A percentile compares a stretch with the other conserved stretches of the same genome.
Evolutionary conservation across 2,113 vertebrate species (phyloP).

Genomic region (Erythrolamprus reginae): DNA sequence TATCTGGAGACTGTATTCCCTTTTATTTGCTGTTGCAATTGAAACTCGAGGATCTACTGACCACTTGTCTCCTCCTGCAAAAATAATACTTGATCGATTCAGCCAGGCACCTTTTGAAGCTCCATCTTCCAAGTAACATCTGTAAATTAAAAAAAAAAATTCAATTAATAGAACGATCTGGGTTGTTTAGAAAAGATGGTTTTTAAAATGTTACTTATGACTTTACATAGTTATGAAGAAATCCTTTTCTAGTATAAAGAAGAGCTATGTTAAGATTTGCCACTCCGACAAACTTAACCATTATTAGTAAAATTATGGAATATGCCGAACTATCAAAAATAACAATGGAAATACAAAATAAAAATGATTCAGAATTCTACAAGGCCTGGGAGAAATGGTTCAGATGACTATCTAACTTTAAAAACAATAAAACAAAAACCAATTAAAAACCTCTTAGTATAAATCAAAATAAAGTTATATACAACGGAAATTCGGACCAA

Average conservation of each 20-base stretch:
- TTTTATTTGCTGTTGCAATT: slow-evolving; percentile 83
- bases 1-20: slow-evolving; percentile 98
- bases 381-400: too few species aligned
- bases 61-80: slow-evolving; percentile 96
- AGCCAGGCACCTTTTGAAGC: slow-evolving; percentile 98
- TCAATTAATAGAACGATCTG: background rate
- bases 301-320: too few species aligned
- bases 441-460: too few species aligned
- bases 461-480: too few species aligned
- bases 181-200: background rate
- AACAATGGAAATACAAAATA: too few species aligned
- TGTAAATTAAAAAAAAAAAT: slow-evolving; percentile 51
- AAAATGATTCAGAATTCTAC: too few species aligned
- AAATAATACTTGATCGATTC: slow-evolving; percentile 97
- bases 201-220: background rate
- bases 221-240: background rate
- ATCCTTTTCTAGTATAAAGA: background rate
- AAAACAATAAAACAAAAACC: too few species aligned
- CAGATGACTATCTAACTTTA: too few species aligned
- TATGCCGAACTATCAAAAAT: too few species aligned
- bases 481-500: too few species aligned
- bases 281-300: too few species aligned
- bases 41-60: slow-evolving; percentile 95
- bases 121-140: slow-evolving; percentile 95
- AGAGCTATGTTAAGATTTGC: background rate